These are phyloP conservation scores for Fopius arisanus DNA, from an alignment of 1,140 invertebrate species.

Conservation along the genomic window DNA sequence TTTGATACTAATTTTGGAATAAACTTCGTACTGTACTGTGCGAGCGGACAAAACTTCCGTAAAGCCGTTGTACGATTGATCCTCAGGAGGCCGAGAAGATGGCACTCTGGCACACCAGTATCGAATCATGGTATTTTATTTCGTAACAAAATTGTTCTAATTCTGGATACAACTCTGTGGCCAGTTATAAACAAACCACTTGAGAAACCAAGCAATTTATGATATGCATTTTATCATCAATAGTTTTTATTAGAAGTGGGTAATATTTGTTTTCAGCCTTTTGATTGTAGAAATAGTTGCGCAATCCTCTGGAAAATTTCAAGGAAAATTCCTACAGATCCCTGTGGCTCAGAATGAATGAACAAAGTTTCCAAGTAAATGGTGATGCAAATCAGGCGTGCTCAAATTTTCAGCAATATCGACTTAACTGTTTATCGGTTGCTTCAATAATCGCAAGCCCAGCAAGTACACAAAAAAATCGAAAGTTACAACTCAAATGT, in stretches of 20 bases:
- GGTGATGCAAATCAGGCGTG: no score
- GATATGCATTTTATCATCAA: neutral
- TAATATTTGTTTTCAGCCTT: neutral
- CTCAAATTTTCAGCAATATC: neutral
- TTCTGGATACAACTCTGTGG: slow-evolving; percentile 3
- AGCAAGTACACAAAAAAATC: no score
- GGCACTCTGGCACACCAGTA: slow-evolving; percentile 30
- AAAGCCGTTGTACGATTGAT: slow-evolving; percentile 64
- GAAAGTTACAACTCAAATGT: no score
- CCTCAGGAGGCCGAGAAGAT: slow-evolving; percentile 48
- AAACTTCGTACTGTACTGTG: slow-evolving; percentile 86
- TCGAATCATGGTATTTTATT: slow-evolving; percentile 27
- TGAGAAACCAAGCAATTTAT: neutral
- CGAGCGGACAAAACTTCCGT: slow-evolving; percentile 82
- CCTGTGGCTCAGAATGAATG: no score
- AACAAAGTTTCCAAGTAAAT: no score
- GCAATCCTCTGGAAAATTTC: neutral
- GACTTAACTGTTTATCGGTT: neutral
- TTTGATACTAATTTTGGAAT: slow-evolving; percentile 86
- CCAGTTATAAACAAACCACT: slow-evolving; percentile 10
- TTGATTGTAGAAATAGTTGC: neutral
- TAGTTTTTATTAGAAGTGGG: slow-evolving; percentile 2
- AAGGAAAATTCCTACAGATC: no score
- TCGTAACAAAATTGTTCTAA: slow-evolving; percentile 6
- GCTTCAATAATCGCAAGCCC: no score